Evolutionary conservation across 2,888 invertebrate species (phyloP).

Genomic region (Rhingia campestris): DNA sequence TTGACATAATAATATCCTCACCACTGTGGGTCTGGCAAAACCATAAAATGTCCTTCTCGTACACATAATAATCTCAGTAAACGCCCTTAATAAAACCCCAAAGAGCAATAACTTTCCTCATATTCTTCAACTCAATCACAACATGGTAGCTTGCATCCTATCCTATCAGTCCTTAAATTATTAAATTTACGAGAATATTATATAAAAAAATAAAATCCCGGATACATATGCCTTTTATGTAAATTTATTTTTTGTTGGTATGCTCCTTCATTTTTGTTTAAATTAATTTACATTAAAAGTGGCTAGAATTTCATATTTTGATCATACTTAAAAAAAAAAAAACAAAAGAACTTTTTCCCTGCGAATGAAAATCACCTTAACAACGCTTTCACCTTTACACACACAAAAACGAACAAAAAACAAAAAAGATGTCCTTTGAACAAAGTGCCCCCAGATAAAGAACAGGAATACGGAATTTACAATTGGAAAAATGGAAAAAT

Average conservation of each 20-base stretch:
- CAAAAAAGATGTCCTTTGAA: slow-evolving; percentile 39
- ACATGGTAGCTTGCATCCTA: background rate
- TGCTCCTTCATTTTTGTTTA: background rate
- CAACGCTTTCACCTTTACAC: slow-evolving; percentile 21
- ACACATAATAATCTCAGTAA: slow-evolving; percentile 43
- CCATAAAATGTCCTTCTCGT: background rate
- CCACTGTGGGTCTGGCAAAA: background rate
- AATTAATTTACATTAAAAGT: slow-evolving; percentile 57
- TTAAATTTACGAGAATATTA: slow-evolving; percentile 44
- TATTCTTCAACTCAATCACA: slow-evolving; percentile 1
- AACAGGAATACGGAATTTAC: slow-evolving; percentile 41
- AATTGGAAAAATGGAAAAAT: slow-evolving; percentile 20
- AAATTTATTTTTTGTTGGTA: background rate
- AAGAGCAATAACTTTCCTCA: slow-evolving; percentile 31
- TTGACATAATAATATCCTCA: background rate
- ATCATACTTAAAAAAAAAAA: slow-evolving; percentile 30
- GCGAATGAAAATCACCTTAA: slow-evolving; percentile 25
- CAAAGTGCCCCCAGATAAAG: slow-evolving; percentile 20
- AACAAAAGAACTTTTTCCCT: slow-evolving; percentile 8
- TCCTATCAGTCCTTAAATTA: slow-evolving; percentile 29
- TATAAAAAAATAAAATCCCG: background rate
- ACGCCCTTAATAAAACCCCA: slow-evolving; percentile 39
- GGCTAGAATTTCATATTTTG: slow-evolving; percentile 53
- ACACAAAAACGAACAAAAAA: background rate
- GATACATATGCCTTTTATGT: slow-evolving; percentile 7